Percentiles rank a stretch among this genome's conserved stretches.
phyloP scores from a whole-genome alignment of 2,113 vertebrate species.

The Dermatemys mawii region DNA sequence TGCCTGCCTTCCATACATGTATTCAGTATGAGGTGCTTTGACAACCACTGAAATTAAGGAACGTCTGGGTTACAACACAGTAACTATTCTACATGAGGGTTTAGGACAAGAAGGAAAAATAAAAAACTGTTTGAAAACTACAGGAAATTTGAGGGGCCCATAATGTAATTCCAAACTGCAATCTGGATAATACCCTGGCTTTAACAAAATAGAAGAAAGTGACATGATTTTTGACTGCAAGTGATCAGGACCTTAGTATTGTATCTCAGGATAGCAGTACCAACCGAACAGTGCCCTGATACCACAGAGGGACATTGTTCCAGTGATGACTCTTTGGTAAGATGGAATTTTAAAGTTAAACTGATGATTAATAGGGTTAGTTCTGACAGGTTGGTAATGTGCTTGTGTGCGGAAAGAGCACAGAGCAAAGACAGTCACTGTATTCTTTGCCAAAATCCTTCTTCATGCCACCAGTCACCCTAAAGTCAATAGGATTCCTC shows the following conservation, averaged over 20 bases:
- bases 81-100: constrained; percentile 25
- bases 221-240: neutral
- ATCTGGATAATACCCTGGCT: neutral
- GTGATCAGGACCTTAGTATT: neutral
- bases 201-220: constrained; percentile 17
- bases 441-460: neutral
- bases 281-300: neutral
- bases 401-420: neutral
- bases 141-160: constrained; percentile 44
- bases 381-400: neutral
- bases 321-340: neutral
- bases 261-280: neutral
- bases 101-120: constrained; percentile 51
- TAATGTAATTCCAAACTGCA: neutral
- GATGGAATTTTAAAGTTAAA: neutral
- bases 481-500: neutral
- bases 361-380: neutral
- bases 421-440: neutral
- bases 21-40: constrained; percentile 43
- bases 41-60: constrained; percentile 45
- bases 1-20: constrained; percentile 6
- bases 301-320: neutral
- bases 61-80: constrained; percentile 40
- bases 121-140: constrained; percentile 35
- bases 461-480: neutral